phyloP scores from a whole-genome alignment of 2,797 vertebrate species.

The Alfaro cultratus region DNA sequence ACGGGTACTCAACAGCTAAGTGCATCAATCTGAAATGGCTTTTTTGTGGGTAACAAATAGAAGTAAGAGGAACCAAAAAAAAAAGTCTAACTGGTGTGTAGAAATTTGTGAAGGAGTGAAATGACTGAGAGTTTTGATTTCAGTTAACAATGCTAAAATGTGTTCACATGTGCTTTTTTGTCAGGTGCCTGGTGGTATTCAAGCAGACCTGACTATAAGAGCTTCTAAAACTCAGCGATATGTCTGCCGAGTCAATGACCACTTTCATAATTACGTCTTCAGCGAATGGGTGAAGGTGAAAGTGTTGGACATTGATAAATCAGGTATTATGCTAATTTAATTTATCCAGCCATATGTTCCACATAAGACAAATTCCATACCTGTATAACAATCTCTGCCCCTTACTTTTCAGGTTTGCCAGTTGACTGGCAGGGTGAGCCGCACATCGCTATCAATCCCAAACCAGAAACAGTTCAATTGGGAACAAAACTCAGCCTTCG shows the following conservation, averaged over 20 bases:
- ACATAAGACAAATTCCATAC: constrained; percentile 4
- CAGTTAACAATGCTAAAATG: neutral
- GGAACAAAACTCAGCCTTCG: constrained; percentile 74
- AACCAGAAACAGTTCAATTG: constrained; percentile 65
- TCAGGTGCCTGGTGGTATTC: constrained; percentile 78
- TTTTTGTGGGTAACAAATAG: neutral
- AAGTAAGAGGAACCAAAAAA: neutral
- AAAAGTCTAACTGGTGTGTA: neutral
- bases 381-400: neutral
- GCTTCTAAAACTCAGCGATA: constrained; percentile 77
- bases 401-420: constrained; percentile 69
- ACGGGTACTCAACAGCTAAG: neutral
- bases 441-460: constrained; percentile 79
- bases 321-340: constrained; percentile 64
- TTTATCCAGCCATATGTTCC: neutral
- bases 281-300: constrained; percentile 88
- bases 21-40: neutral
- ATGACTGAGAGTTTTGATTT: neutral
- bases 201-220: constrained; percentile 76
- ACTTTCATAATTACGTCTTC: constrained; percentile 75
- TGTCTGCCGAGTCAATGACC: constrained; percentile 84
- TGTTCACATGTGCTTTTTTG: neutral
- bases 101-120: neutral
- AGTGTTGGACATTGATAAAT: constrained; percentile 75
- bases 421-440: constrained; percentile 84